Base-by-base conservation (phyloP, 2,797 vertebrate genomes). In the Lepilemur septentrionalis region DNA sequence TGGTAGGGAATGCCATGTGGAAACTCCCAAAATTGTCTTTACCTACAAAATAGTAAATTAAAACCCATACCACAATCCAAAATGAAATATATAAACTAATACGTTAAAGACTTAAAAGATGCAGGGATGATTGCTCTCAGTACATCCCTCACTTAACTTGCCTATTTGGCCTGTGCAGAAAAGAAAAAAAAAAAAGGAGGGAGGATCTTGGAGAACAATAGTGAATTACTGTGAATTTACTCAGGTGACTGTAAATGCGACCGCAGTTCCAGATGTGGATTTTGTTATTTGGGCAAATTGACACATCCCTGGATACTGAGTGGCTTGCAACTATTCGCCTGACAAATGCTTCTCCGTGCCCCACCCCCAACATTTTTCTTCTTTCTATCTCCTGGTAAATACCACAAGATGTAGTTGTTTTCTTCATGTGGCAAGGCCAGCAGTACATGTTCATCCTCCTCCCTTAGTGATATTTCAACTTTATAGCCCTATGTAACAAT, bases 401-500 rank as follows among this genome's bases (percentile, higher is more conserved):
- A 23, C 1, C 13, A 30, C 20, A 67, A 46, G n/a, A 38, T 10
- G 4, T 5, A 38, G 13, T 38, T 41, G 14, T 13, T 50, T 65
- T 57, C 1, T 70, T 50, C 48, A 93, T 13, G 4, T 67, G 12
- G 1, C 23, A 67, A 52, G 12, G 23, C 17, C 12, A 78, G 25
- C 1, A 18, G 5, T 35, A 18, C 1, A 5, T 30, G 2, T 57
- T 63, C n/a, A 57, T 11, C n/a, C 4, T 70, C 7, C 2, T 35
- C 4, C 13, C 6, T 9, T 13, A 7, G 15, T n/a, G 1, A 1
- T 38, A 38, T 7, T 52, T 65, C 14, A 72, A 35, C 15, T 85
- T 22, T 61, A 38, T 2, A 75, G 25, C 32, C 15, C 3, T 28
- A 55, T n/a, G n/a, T 35, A 55, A 63, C 1, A 23, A 48, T 76